Base-by-base conservation (phyloP, 2,888 invertebrate genomes). In the Noctua janthina region DNA sequence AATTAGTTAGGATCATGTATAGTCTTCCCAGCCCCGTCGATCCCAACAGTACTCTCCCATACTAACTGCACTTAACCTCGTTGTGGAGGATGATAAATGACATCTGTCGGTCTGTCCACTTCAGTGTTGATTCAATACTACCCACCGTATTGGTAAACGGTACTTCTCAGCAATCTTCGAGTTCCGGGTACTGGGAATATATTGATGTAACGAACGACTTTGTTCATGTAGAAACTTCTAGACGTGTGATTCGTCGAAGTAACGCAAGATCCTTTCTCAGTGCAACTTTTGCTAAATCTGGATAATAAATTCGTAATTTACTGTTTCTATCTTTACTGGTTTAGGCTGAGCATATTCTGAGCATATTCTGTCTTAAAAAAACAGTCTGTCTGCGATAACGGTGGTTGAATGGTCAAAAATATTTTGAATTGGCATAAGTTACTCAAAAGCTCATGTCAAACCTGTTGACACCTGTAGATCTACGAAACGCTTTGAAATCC, bases 41-140 rank as follows among this genome's bases (percentile, higher is more conserved):
- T 51, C 56, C 46, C 62, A 64, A 64, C 54, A 8, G 56, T 20
- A n/a, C 39, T 49, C 77, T 85, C 81, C 71, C 85, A 76, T 85
- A 46, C 81, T 7, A 51, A 56, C 35, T 71, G 76, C 82, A 85
- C 85, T 85, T 85, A 85, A 86, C 85, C 86, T 79, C 86, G 17
- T 68, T 86, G 59, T 20, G 49, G 49, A 76, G 71, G 71, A 79
- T 85, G 86, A 85, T 74, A 86, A 85, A 85, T 86, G 86, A 85
- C 82, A 78, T 74, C 64, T 85, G 86, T 69, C 82, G 15, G 62
- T 62, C 49, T 8, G 51, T 75, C 85, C 86, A 85, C 85, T 84
- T 69, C 74, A 73, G 39, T 64, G 62, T 69, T 85, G 85, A 85
- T 81, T 81, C 82, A 72, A 49, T 71, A 73, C 59, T 83, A 68